A percentile compares a stretch with the other conserved stretches of the same genome.
phyloP scores from a whole-genome alignment of 1,140 invertebrate genomes.

The Lineus longissimus region DNA sequence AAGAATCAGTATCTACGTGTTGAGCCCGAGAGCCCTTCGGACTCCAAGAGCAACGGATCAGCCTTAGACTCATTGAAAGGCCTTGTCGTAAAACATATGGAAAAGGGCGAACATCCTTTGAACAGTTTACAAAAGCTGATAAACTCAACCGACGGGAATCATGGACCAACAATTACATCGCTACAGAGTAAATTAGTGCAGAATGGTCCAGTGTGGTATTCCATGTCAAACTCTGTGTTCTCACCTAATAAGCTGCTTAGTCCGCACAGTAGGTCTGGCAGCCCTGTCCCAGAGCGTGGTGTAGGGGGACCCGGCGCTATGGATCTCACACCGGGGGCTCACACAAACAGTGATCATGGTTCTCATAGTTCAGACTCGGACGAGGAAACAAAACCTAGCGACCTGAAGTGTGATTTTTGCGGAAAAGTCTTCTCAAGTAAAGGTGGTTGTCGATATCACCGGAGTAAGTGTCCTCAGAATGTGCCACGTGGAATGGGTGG shows the following conservation, averaged over 20 bases:
- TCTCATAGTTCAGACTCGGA: conserved; percentile 2
- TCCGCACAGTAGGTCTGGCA: no score
- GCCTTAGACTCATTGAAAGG: conserved; percentile 17
- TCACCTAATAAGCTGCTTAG: no score
- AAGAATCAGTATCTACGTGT: no score
- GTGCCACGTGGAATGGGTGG: neutral
- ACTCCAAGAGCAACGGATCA: no score
- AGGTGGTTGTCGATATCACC: conserved; percentile 7
- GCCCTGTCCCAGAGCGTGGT: no score
- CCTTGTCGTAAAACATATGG: conserved; percentile 11
- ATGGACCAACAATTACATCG: neutral
- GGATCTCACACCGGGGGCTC: neutral
- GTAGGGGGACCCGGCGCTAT: neutral
- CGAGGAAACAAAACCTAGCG: conserved; percentile 7
- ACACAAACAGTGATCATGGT: neutral
- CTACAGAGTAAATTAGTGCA: neutral
- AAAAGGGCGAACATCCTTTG: conserved; percentile 15
- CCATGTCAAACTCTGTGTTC: no score
- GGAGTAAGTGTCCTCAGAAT: neutral
- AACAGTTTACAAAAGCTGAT: conserved; percentile 20
- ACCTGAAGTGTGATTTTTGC: neutral
- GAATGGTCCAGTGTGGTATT: neutral
- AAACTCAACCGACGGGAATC: neutral
- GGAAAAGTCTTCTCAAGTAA: conserved; percentile 6
- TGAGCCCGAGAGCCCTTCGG: no score